Conservation (phyloP, 2,113 vertebrate species). For the Copsychus sechellarum region DNA sequence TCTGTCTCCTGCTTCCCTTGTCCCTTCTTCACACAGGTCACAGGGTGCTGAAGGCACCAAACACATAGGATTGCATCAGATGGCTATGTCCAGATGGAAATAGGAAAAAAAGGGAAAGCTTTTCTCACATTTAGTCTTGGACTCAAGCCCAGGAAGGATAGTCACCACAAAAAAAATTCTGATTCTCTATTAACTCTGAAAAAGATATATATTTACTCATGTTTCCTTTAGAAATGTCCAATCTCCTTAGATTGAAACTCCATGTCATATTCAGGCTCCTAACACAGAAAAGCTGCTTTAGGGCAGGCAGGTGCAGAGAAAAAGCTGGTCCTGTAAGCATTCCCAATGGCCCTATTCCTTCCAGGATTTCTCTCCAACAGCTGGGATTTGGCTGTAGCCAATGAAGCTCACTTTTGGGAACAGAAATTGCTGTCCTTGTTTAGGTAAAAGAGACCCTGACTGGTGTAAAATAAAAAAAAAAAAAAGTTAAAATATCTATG, state of each 20-base stretch:
- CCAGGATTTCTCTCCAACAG: not conserved
- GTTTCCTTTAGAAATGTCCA: not conserved
- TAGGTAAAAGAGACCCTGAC: not conserved
- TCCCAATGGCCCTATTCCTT: not conserved
- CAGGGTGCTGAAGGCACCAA: not conserved
- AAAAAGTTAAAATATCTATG: not conserved
- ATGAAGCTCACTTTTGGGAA: not conserved
- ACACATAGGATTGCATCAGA: not conserved
- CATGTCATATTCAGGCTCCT: not conserved
- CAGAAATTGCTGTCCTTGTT: not conserved
- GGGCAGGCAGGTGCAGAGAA: not conserved
- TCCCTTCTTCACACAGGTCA: not conserved
- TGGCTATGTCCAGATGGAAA: not conserved
- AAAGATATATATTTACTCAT: not conserved
- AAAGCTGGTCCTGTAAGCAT: not conserved
- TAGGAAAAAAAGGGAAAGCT: not conserved
- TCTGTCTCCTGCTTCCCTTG: not conserved
- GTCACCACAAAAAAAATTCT: not conserved
- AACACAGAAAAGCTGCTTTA: not conserved
- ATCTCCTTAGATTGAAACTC: not conserved
- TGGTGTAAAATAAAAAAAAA: not conserved
- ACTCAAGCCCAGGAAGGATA: not conserved
- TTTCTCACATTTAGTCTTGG: not conserved
- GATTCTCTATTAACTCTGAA: not conserved
- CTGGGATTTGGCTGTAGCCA: not conserved